Evolutionary conservation across 2,113 vertebrate genomes (phyloP).

Genomic region (Halcyon senegalensis): DNA sequence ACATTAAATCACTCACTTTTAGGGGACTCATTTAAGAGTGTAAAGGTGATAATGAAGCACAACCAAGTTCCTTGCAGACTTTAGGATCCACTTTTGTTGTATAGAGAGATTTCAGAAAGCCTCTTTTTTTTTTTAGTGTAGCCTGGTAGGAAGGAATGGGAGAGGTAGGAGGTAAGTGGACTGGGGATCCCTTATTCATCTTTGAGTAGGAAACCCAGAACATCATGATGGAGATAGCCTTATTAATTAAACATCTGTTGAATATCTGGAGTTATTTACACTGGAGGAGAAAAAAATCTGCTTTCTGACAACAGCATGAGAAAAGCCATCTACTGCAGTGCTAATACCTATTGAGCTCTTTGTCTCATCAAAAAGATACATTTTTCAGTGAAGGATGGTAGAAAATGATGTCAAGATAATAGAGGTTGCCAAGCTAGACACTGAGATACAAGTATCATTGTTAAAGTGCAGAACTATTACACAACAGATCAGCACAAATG

Average conservation of each 20-base stretch:
- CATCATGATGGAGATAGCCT: neutral
- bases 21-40: neutral
- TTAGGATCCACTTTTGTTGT: neutral
- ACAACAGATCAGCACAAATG: neutral
- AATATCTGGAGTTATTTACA: neutral
- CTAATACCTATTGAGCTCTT: neutral
- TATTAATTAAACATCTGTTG: neutral
- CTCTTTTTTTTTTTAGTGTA: neutral
- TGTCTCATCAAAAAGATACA: neutral
- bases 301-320: neutral
- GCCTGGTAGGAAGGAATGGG: neutral
- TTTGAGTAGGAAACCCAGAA: neutral
- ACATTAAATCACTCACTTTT: neutral
- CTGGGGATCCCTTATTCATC: neutral
- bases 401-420: neutral
- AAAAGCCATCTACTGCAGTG: neutral
- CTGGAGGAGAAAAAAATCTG: neutral
- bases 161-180: neutral
- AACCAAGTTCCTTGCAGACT: neutral
- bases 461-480: neutral
- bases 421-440: neutral
- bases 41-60: neutral
- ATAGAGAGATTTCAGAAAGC: neutral
- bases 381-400: neutral
- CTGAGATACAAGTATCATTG: neutral